These are phyloP conservation scores for Diabrotica balteata DNA, from an alignment of 2,888 invertebrate species.

Conservation along the genomic window DNA sequence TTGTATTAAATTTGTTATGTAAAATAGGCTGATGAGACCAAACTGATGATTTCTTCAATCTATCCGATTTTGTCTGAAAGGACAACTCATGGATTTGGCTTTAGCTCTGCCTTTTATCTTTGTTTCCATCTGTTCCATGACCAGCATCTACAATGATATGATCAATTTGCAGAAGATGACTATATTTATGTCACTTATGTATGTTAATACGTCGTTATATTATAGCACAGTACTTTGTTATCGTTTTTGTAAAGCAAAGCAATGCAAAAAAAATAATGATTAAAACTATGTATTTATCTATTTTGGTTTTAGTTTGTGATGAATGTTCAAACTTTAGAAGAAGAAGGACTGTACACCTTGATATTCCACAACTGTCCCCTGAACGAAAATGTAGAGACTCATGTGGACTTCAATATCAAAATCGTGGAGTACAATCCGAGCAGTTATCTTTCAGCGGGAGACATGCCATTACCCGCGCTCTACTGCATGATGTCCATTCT, in stretches of 20 bases:
- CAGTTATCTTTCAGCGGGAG: slow-evolving; percentile 93
- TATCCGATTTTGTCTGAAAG: too few species aligned
- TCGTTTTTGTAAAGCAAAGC: background rate
- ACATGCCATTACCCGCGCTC: slow-evolving; percentile 92
- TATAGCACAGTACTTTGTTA: too few species aligned
- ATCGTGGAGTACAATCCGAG: slow-evolving; percentile 89
- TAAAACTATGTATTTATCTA: slow-evolving; percentile 13
- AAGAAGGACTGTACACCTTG: slow-evolving; percentile 93
- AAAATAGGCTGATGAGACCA: too few species aligned
- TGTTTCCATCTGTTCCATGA: too few species aligned
- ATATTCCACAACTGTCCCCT: slow-evolving; percentile 92
- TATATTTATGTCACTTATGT: too few species aligned
- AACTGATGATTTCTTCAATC: too few species aligned
- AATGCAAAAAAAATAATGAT: slow-evolving; percentile 10
- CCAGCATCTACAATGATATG: too few species aligned
- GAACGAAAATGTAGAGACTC: slow-evolving; percentile 57
- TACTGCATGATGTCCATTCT: slow-evolving; percentile 91
- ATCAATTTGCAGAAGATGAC: too few species aligned
- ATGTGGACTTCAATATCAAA: slow-evolving; percentile 77
- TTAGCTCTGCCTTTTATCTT: too few species aligned
- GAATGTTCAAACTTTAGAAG: slow-evolving; percentile 74
- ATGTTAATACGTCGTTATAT: too few species aligned
- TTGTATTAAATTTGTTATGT: too few species aligned
- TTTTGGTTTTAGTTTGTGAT: slow-evolving; percentile 73
- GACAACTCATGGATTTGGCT: too few species aligned